A percentile compares a stretch with the other conserved stretches of the same genome.
phyloP scores from a whole-genome alignment of 2,888 invertebrate genomes.

The Drosophila quinaria region DNA sequence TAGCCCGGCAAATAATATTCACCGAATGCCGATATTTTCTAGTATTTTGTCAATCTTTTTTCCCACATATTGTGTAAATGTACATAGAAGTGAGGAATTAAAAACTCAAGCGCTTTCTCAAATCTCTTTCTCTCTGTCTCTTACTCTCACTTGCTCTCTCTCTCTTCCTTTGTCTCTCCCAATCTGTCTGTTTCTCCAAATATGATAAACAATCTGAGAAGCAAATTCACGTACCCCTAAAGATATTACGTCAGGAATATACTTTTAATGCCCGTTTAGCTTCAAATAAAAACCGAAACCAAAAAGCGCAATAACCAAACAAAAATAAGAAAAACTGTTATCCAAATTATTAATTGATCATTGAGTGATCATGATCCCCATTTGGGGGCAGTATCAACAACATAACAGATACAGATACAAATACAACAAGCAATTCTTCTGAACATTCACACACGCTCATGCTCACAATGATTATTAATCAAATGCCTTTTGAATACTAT shows the following conservation, averaged over 20 bases:
- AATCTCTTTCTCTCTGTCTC: slow-evolving; percentile 49
- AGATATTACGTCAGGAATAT: slow-evolving; percentile 35
- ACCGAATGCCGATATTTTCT: slow-evolving; percentile 33
- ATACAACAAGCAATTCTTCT: slow-evolving; percentile 70
- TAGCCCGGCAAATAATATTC: slow-evolving; percentile 51
- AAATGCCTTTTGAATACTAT: slow-evolving; percentile 72
- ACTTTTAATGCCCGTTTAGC: slow-evolving; percentile 41
- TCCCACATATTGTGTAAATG: slow-evolving; percentile 55
- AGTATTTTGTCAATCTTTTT: slow-evolving; percentile 55
- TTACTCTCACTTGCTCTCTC: slow-evolving; percentile 13
- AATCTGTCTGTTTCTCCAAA: slow-evolving; percentile 7
- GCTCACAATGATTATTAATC: slow-evolving; percentile 84
- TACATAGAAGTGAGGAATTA: slow-evolving; percentile 70
- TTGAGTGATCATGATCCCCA: slow-evolving; percentile 41
- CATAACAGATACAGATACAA: slow-evolving; percentile 55
- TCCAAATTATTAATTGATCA: slow-evolving; percentile 36
- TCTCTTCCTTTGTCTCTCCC: slow-evolving; percentile 1
- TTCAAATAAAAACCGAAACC: slow-evolving; percentile 28
- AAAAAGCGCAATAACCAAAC: slow-evolving; percentile 56
- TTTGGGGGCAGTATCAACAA: slow-evolving; percentile 29
- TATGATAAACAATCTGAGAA: slow-evolving; percentile 43
- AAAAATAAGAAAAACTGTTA: slow-evolving; percentile 58
- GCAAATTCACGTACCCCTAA: slow-evolving; percentile 50
- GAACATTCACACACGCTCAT: slow-evolving; percentile 87
- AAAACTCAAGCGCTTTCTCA: slow-evolving; percentile 36